Evolutionary conservation across 2,113 vertebrate genomes (phyloP).

Genomic region (Zosterops borbonicus): DNA sequence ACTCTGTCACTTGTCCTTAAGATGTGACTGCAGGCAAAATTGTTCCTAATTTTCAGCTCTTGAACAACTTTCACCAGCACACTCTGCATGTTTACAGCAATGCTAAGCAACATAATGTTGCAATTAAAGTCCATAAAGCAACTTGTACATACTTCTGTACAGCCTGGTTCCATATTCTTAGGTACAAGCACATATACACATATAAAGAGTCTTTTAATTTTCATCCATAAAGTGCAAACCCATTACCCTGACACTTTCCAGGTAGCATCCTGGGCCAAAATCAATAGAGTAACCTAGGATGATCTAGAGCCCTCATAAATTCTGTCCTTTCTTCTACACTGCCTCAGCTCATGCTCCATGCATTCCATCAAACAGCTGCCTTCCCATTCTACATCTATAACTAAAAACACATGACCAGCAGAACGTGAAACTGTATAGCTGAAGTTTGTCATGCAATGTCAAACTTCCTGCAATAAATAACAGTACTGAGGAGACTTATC

Average conservation of each 20-base stretch:
- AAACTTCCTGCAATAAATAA: neutral
- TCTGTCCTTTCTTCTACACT: neutral
- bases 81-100: neutral
- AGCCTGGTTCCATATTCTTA: neutral
- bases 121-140: neutral
- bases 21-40: neutral
- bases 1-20: neutral
- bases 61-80: neutral
- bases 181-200: neutral
- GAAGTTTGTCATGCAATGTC: neutral
- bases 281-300: constrained; percentile 20
- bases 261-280: neutral
- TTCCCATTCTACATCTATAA: neutral
- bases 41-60: neutral
- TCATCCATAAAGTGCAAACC: neutral
- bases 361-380: neutral
- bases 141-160: neutral
- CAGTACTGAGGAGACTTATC: neutral
- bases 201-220: neutral
- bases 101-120: neutral
- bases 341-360: neutral
- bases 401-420: neutral
- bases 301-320: constrained; percentile 17
- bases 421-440: neutral
- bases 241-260: neutral